These are phyloP conservation scores for Noctua fimbriata DNA, from an alignment of 2,888 invertebrate species.

Conservation along the genomic window DNA sequence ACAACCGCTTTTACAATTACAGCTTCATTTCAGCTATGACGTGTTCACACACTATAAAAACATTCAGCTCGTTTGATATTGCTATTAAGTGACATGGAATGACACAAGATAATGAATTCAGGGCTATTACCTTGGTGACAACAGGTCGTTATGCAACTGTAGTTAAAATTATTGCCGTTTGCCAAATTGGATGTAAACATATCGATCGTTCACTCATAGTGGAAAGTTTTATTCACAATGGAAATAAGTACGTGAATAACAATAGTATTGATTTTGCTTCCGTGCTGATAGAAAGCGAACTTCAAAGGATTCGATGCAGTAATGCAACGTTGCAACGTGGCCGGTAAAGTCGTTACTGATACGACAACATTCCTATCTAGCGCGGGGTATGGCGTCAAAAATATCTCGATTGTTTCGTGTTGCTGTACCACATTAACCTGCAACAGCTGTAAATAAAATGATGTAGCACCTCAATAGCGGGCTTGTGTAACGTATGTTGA, in stretches of 20 bases:
- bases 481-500: constrained; percentile 81
- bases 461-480: constrained; percentile 87
- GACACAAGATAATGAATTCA: constrained; percentile 79
- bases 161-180: constrained; percentile 78
- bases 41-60: constrained; percentile 73
- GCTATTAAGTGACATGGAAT: constrained; percentile 77
- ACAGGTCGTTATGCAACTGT: constrained; percentile 79
- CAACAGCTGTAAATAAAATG: constrained; percentile 87
- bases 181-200: constrained; percentile 78
- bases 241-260: constrained; percentile 55
- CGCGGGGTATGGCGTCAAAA: constrained; percentile 69
- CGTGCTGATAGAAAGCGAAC: constrained; percentile 29
- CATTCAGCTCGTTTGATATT: constrained; percentile 69
- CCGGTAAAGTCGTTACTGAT: constrained; percentile 31
- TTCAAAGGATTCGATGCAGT: constrained; percentile 48
- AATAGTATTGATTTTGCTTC: constrained; percentile 52
- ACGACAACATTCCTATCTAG: constrained; percentile 22
- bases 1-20: constrained; percentile 66
- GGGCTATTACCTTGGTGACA: constrained; percentile 79
- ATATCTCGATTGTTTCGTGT: constrained; percentile 84
- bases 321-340: constrained; percentile 27
- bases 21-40: constrained; percentile 72
- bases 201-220: constrained; percentile 77
- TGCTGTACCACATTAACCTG: constrained; percentile 86
- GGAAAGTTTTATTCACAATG: constrained; percentile 64